Conservation (phyloP, 2,797 vertebrate genomes). For the Eulemur albifrons region DNA sequence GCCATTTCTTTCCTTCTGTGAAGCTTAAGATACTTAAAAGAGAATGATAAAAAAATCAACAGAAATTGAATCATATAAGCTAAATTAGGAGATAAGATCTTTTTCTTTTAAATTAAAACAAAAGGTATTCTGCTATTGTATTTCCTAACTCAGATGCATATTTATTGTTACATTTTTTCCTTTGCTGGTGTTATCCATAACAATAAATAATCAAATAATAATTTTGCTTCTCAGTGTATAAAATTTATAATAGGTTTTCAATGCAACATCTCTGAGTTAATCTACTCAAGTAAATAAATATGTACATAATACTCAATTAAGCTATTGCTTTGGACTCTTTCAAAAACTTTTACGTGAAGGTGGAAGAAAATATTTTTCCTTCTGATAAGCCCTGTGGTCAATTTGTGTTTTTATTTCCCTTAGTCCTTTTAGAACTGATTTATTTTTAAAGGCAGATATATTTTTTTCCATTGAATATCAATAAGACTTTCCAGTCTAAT, state of each 20-base stretch:
- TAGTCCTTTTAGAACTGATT: not conserved
- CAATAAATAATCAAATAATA: not conserved
- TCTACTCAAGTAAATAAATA: not conserved
- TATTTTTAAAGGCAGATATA: not conserved
- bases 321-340: not conserved
- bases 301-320: not conserved
- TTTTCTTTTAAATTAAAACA: conserved; percentile 5
- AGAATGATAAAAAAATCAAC: not conserved
- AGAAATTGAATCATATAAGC: conserved; percentile 1
- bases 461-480: not conserved
- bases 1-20: conserved; percentile 15
- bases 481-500: not conserved
- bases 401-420: not conserved
- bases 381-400: not conserved
- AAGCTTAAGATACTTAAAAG: conserved; percentile 3
- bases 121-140: not conserved
- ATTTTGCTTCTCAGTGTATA: conserved; percentile 18
- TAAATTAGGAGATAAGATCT: not conserved
- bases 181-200: not conserved
- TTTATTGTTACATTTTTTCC: not conserved
- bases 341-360: not conserved
- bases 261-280: not conserved
- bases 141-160: not conserved
- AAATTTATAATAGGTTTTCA: not conserved
- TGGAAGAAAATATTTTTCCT: not conserved